These are phyloP conservation scores for Larimichthys polyactis DNA, from an alignment of 2,113 vertebrate species.

Conservation along the genomic window DNA sequence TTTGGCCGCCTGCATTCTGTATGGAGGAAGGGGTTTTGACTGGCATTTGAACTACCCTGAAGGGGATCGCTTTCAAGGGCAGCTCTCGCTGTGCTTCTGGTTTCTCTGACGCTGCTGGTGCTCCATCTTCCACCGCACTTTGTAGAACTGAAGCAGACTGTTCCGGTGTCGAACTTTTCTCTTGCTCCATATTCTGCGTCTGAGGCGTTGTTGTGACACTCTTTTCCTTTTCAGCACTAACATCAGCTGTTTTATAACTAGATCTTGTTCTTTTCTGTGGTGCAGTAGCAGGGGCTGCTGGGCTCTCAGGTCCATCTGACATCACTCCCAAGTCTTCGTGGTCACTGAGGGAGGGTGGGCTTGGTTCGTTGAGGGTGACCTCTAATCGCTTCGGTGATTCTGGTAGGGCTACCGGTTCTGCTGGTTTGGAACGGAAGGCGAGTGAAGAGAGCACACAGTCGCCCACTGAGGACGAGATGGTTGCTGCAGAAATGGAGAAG, in stretches of 20 bases:
- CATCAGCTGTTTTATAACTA: background rate
- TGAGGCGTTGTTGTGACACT: background rate
- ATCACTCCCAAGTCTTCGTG: conserved; percentile 56
- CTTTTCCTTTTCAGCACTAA: conserved; percentile 32
- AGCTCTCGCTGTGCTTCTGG: conserved; percentile 15
- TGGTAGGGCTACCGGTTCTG: conserved; percentile 41
- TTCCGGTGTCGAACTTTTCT: conserved; percentile 18
- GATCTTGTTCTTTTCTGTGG: background rate
- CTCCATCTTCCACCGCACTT: background rate
- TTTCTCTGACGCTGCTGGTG: conserved; percentile 32
- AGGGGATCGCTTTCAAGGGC: conserved; percentile 66
- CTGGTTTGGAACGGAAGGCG: conserved; percentile 66
- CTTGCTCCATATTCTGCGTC: background rate
- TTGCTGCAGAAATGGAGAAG: conserved; percentile 59
- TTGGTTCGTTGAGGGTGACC: conserved; percentile 13
- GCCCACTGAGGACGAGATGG: conserved; percentile 77
- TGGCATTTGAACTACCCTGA: conserved; percentile 59
- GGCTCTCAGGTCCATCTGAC: conserved; percentile 57
- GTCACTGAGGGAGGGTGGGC: conserved; percentile 53
- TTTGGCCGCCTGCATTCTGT: conserved; percentile 50
- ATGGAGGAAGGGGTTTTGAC: conserved; percentile 32
- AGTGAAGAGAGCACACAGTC: conserved; percentile 79
- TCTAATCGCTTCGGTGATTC: conserved; percentile 44
- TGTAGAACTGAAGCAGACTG: background rate
- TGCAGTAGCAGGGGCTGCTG: background rate